Conservation (phyloP, 2,888 invertebrate genomes). For the Tenthredo mesomela region DNA sequence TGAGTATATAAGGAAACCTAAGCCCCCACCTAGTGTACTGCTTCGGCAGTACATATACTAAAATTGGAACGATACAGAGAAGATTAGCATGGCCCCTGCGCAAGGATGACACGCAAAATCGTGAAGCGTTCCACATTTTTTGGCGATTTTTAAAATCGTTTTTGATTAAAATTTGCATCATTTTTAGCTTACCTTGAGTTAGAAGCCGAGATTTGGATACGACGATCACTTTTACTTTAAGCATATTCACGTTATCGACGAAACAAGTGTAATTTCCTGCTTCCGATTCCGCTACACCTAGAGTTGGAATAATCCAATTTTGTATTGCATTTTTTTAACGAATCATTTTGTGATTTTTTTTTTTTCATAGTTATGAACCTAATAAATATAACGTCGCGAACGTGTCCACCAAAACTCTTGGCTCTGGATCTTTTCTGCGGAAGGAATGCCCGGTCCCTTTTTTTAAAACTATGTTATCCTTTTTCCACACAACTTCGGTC, state of each 20-base stretch:
- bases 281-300: constrained; percentile 82
- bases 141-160: constrained; percentile 56
- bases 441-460: constrained; percentile 72
- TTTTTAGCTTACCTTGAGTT: constrained; percentile 76
- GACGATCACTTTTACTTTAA: constrained; percentile 79
- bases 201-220: constrained; percentile 79
- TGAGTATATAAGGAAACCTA: constrained; percentile 62
- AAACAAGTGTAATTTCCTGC: constrained; percentile 86
- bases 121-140: constrained; percentile 92
- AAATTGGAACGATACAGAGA: constrained; percentile 96
- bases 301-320: constrained; percentile 12
- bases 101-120: constrained; percentile 97
- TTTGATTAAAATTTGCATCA: not conserved
- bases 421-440: constrained; percentile 75
- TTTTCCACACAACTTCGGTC: constrained; percentile 81
- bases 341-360: not conserved
- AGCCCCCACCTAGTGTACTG: constrained; percentile 69
- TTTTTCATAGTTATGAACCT: constrained; percentile 57
- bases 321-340: not conserved
- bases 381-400: constrained; percentile 81
- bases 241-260: constrained; percentile 81
- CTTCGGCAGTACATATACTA: constrained; percentile 91
- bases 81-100: constrained; percentile 96
- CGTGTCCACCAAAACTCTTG: constrained; percentile 80
- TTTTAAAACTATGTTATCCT: constrained; percentile 78